These are phyloP conservation scores for Strigamia crassipes DNA, from an alignment of 2,888 invertebrate genomes.

Conservation along the genomic window DNA sequence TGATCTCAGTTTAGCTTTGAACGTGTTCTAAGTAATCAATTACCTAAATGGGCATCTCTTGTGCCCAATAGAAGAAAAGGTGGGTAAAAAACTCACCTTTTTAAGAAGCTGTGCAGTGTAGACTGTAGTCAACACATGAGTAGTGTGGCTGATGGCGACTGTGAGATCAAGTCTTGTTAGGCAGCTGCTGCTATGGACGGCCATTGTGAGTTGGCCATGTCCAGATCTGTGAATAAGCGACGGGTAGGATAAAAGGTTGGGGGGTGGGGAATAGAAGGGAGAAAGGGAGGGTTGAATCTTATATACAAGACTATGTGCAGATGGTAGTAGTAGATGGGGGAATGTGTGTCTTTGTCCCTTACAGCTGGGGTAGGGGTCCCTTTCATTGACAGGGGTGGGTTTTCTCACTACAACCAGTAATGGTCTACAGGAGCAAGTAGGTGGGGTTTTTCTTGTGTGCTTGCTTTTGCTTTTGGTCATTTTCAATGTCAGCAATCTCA, in stretches of 20 bases:
- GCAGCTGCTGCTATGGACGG: constrained; percentile 25
- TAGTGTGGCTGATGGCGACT: constrained; percentile 29
- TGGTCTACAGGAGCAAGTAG: neutral
- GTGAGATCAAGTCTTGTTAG: constrained; percentile 41
- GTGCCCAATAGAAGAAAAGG: neutral
- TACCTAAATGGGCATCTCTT: neutral
- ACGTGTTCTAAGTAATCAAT: neutral
- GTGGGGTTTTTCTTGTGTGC: neutral
- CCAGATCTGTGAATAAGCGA: constrained; percentile 36
- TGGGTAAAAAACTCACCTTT: constrained; percentile 20
- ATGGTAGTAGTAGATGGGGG: constrained; percentile 38
- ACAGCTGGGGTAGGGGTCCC: constrained; percentile 28
- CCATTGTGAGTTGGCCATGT: constrained; percentile 17
- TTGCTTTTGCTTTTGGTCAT: neutral
- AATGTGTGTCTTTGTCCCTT: constrained; percentile 26
- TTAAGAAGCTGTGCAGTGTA: neutral
- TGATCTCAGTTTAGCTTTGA: too few relatives aligned
- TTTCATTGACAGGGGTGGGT: neutral
- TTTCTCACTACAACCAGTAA: constrained; percentile 18
- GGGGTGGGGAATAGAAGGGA: constrained; percentile 1
- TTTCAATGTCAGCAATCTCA: constrained; percentile 10
- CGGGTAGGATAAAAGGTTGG: constrained; percentile 17
- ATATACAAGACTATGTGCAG: constrained; percentile 37
- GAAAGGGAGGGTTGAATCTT: constrained; percentile 42
- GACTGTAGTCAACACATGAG: neutral